These are phyloP conservation scores for Octopus sinensis DNA, from an alignment of 1,140 invertebrate species.

Conservation along the genomic window DNA sequence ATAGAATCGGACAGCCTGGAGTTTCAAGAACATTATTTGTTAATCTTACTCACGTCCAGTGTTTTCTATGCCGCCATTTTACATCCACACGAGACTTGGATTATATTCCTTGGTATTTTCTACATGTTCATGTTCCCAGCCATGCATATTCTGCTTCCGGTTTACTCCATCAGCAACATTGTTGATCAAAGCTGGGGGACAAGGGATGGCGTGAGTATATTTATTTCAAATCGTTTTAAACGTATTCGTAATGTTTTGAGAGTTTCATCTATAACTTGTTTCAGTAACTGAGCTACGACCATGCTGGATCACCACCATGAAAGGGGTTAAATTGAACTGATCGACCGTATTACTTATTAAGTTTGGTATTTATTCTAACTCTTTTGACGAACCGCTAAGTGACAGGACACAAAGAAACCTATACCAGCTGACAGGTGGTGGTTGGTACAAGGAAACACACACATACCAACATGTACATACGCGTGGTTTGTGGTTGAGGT, in stretches of 20 bases:
- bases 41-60: conserved; percentile 32
- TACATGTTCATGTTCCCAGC: conserved; percentile 42
- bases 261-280: too few relatives aligned
- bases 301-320: too few relatives aligned
- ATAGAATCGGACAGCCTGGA: conserved; percentile 17
- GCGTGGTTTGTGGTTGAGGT: too few relatives aligned
- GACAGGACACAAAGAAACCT: too few relatives aligned
- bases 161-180: conserved; percentile 43
- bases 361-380: background rate
- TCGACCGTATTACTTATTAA: background rate
- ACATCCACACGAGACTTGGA: conserved; percentile 34
- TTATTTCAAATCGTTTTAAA: background rate
- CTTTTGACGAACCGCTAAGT: too few relatives aligned
- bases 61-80: conserved; percentile 34
- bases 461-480: too few relatives aligned
- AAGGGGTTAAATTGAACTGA: too few relatives aligned
- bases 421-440: too few relatives aligned
- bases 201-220: conserved; percentile 35
- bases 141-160: conserved; percentile 41
- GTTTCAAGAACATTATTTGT: conserved; percentile 33
- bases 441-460: too few relatives aligned
- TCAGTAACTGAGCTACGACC: too few relatives aligned
- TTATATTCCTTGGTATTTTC: conserved; percentile 31
- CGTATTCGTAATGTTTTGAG: too few relatives aligned
- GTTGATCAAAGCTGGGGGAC: conserved; percentile 46